Evolutionary conservation across 2,888 invertebrate genomes (phyloP).

Genomic region (Tiliacea citrago): DNA sequence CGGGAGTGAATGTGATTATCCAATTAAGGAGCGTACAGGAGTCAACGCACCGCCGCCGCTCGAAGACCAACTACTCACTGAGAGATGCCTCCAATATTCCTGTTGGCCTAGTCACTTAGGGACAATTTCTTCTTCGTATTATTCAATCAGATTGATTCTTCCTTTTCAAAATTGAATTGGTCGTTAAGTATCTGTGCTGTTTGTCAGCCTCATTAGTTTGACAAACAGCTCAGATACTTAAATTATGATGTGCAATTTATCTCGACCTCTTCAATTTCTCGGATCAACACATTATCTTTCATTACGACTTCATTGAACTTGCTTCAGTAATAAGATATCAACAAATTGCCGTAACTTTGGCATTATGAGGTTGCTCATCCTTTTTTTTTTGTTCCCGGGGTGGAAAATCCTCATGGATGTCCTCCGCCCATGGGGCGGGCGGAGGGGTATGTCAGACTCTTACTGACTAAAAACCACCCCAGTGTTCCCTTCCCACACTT

Average conservation of each 20-base stretch:
- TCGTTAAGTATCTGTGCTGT: constrained; percentile 27
- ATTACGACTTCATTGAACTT: constrained; percentile 10
- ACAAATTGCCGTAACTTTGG: constrained; percentile 5
- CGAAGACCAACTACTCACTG: constrained; percentile 41
- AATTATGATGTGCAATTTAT: constrained; percentile 35
- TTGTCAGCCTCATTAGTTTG: constrained; percentile 16
- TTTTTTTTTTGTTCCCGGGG: no score
- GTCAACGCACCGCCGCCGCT: constrained; percentile 64
- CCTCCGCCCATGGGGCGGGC: no score
- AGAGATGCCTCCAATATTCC: constrained; percentile 49
- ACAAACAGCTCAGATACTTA: no score
- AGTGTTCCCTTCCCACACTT: no score
- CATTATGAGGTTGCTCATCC: constrained; percentile 14
- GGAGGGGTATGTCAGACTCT: no score
- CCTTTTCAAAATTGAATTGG: constrained; percentile 52
- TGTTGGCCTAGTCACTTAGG: constrained; percentile 45
- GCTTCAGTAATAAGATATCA: constrained; percentile 23
- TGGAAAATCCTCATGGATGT: no score
- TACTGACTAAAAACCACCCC: no score
- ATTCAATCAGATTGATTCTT: constrained; percentile 55
- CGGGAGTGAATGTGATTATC: constrained; percentile 72
- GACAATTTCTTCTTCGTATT: constrained; percentile 46
- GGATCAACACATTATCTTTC: constrained; percentile 3
- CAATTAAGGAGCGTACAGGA: constrained; percentile 73
- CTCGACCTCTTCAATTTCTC: constrained; percentile 19